Percentiles rank a stretch among this genome's conserved stretches.
These are phyloP conservation scores for Isaurus tuberculatus DNA, from an alignment of 92 coral and sea anemone species.

Conservation along the genomic window DNA sequence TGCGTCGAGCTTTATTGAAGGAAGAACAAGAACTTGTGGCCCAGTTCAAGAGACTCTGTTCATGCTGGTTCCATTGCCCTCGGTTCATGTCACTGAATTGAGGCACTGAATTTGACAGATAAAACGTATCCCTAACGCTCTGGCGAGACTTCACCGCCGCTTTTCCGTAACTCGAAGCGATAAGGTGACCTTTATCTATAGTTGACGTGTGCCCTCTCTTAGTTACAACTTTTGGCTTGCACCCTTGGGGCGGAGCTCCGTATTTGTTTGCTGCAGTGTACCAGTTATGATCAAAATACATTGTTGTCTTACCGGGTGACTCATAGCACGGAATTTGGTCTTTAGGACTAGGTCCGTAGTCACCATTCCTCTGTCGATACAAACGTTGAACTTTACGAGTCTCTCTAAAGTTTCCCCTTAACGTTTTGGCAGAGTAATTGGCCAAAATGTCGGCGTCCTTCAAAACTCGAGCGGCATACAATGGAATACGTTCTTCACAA, in stretches of 20 bases:
- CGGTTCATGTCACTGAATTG: background rate
- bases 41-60: background rate
- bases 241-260: background rate
- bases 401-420: background rate
- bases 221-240: background rate
- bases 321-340: slow-evolving; percentile 26
- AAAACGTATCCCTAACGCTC: background rate
- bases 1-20: background rate
- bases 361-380: slow-evolving; percentile 2
- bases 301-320: too few relatives aligned
- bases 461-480: slow-evolving; percentile 8
- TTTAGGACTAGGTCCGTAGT: background rate
- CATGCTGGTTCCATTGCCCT: background rate
- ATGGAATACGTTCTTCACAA: background rate
- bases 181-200: slow-evolving; percentile 17
- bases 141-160: background rate
- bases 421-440: background rate
- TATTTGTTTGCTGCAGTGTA: too few relatives aligned
- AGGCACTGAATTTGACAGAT: background rate
- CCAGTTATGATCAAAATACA: background rate
- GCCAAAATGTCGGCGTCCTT: background rate
- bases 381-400: background rate
- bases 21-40: background rate
- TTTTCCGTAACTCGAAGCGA: slow-evolving; percentile 13
- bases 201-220: background rate